Conservation (phyloP, 2,113 vertebrate species). For the Megaceryle maxima region DNA sequence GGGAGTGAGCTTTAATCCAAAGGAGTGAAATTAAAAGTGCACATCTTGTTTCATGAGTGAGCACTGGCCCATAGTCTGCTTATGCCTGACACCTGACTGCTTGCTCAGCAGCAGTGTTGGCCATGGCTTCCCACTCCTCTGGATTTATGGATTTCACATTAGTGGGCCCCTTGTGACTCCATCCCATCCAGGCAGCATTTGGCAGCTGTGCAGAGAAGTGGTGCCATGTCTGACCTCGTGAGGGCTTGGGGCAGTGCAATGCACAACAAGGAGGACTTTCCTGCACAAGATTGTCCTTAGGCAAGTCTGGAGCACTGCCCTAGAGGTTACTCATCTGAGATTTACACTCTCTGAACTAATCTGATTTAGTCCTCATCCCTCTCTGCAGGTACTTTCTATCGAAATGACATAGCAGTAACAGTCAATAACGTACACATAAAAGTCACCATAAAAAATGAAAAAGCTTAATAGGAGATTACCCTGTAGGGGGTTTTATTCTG, state of each 20-base stretch:
- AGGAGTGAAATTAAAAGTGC: not conserved
- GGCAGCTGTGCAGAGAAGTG: rapidly evolving
- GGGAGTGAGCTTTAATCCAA: not conserved
- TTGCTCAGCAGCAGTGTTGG: rapidly evolving
- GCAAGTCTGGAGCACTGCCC: not conserved
- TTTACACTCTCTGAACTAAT: not conserved
- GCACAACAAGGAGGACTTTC: not conserved
- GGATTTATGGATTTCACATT: rapidly evolving
- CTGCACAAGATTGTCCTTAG: rapidly evolving
- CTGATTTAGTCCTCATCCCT: not conserved
- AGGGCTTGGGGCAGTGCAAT: not conserved
- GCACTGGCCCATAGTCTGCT: not conserved
- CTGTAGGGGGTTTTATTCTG: not conserved
- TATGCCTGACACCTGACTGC: not conserved
- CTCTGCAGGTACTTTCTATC: not conserved
- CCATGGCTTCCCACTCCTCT: not conserved
- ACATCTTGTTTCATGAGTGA: rapidly evolving
- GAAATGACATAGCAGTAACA: not conserved
- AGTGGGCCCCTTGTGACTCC: rapidly evolving
- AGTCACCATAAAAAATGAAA: not conserved
- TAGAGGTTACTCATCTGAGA: not conserved
- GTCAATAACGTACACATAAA: not conserved
- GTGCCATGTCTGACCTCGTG: rapidly evolving
- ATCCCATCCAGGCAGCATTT: rapidly evolving
- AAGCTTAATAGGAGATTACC: not conserved